These are phyloP conservation scores for Myotis vivesi DNA, from an alignment of 2,797 vertebrate species.

Conservation along the genomic window DNA sequence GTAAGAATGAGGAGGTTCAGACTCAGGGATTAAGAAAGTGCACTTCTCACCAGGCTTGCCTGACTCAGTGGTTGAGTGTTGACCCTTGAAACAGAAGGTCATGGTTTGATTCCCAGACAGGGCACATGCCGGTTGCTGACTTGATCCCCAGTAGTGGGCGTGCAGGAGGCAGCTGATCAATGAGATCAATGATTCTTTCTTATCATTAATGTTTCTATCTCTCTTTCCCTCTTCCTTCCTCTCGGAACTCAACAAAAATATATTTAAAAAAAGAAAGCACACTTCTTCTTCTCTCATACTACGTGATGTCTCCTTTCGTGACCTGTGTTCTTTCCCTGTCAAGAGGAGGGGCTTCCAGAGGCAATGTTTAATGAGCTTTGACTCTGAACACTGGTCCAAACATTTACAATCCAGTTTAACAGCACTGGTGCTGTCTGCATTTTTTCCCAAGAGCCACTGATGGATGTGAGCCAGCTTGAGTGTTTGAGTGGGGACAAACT, in stretches of 20 bases:
- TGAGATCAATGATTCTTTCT: too few relatives aligned
- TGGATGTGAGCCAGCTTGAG: not conserved
- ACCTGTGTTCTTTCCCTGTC: not conserved
- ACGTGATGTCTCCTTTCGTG: not conserved
- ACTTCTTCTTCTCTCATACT: not conserved
- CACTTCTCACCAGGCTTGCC: not conserved
- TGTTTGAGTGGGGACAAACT: not conserved
- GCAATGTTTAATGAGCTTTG: not conserved
- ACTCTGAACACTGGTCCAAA: not conserved
- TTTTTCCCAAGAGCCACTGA: not conserved
- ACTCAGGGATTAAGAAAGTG: not conserved
- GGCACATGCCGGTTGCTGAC: too few relatives aligned
- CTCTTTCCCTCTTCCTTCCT: too few relatives aligned
- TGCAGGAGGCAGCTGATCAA: too few relatives aligned
- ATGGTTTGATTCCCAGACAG: too few relatives aligned
- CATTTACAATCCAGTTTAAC: not conserved
- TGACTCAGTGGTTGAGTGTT: too few relatives aligned
- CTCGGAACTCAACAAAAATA: too few relatives aligned
- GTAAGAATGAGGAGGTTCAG: not conserved
- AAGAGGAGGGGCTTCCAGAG: not conserved
- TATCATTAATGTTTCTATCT: too few relatives aligned
- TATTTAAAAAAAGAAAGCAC: not conserved
- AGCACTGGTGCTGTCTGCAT: not conserved
- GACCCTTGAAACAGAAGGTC: too few relatives aligned
- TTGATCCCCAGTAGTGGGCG: too few relatives aligned